A percentile compares a stretch with the other conserved stretches of the same genome.
phyloP scores from a whole-genome alignment of 2,888 invertebrate species.

The Eilema griseolum region DNA sequence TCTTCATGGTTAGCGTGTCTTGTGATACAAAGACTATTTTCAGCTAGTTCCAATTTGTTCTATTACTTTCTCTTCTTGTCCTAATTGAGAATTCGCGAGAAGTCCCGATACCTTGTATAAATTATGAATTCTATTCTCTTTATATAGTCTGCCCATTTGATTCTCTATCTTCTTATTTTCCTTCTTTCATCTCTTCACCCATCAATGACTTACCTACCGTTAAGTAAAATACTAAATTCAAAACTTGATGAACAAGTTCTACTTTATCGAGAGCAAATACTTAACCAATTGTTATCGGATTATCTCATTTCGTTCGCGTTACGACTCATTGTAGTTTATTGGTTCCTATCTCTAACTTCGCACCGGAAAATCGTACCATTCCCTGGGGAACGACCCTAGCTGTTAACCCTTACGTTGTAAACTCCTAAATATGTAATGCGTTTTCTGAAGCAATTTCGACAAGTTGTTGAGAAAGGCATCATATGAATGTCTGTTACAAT shows the following conservation, averaged over 20 bases:
- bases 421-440: conserved; percentile 10
- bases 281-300: background rate
- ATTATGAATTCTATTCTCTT: too few species aligned
- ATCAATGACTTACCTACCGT: too few species aligned
- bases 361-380: conserved; percentile 6
- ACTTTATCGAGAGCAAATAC: background rate
- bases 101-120: too few species aligned
- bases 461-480: background rate
- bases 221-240: too few species aligned
- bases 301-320: background rate
- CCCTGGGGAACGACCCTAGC: conserved; percentile 3
- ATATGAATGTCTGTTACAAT: background rate
- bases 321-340: conserved; percentile 2
- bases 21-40: too few species aligned
- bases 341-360: conserved; percentile 8
- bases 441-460: conserved; percentile 1
- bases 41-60: too few species aligned
- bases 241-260: background rate
- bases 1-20: too few species aligned
- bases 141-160: too few species aligned
- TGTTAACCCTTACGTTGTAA: background rate
- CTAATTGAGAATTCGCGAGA: too few species aligned
- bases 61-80: too few species aligned
- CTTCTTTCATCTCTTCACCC: too few species aligned
- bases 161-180: too few species aligned